Percentiles rank a stretch among this genome's conserved stretches.
These are phyloP conservation scores for Fragum sueziense DNA, from an alignment of 2,888 invertebrate genomes.

Conservation along the genomic window DNA sequence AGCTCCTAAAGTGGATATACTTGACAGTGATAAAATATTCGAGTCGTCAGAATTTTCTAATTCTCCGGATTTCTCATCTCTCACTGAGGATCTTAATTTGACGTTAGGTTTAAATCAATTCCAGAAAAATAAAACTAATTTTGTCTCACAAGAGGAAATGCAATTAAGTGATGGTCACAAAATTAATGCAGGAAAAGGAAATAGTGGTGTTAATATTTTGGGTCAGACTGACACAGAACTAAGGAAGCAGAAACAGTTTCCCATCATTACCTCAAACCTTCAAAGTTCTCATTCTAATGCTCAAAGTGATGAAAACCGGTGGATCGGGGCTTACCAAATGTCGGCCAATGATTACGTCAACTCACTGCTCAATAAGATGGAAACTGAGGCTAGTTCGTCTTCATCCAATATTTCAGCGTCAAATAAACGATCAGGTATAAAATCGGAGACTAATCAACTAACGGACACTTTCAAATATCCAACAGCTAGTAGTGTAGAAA, in stretches of 20 bases:
- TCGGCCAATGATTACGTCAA: constrained; percentile 40
- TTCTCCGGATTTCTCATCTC: constrained; percentile 53
- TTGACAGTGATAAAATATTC: constrained; percentile 30
- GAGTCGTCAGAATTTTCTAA: constrained; percentile 46
- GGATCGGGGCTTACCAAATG: constrained; percentile 44
- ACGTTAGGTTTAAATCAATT: constrained; percentile 22
- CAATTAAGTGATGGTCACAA: not conserved
- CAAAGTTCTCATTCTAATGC: constrained; percentile 24
- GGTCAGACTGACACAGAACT: not conserved
- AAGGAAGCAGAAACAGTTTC: constrained; percentile 12
- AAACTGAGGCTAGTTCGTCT: not conserved
- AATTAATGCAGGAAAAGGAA: constrained; percentile 5
- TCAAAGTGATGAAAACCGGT: constrained; percentile 35
- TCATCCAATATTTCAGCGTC: not conserved
- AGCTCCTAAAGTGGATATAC: constrained; percentile 5
- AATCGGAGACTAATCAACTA: not conserved
- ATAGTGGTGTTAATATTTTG: not conserved
- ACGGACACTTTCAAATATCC: constrained; percentile 1
- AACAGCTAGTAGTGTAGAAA: constrained; percentile 31
- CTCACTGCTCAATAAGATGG: constrained; percentile 42
- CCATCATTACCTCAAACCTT: constrained; percentile 23
- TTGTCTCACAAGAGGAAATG: not conserved
- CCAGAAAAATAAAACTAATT: constrained; percentile 11
- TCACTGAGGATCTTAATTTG: constrained; percentile 42
- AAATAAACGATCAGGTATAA: not conserved